Evolutionary conservation across 1,140 invertebrate genomes (phyloP), one percentile per base, ranked within the genome.

Genomic region (Anoplolepis gracilipes): DNA sequence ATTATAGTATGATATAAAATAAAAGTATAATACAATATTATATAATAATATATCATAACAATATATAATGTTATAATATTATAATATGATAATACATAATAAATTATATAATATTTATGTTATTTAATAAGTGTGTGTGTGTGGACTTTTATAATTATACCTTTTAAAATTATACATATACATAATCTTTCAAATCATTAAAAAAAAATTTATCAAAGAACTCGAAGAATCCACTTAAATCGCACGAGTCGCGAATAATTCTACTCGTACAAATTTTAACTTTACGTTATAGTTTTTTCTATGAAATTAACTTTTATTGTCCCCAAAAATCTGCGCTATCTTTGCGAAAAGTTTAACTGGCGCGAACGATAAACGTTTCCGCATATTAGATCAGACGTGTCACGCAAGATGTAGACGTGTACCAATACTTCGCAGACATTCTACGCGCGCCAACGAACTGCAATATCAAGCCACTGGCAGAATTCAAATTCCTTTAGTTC

Each of bases 391-490:
- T 10, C 53, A 59, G 36, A 73, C 78, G 53, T 82, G 67, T 82
- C 67, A 73, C 67, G n/a, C 67, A 61, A 42, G 36, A 61, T 30
- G 25, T 36, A 42, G 53, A 49, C 46, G 78, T 42, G 33, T 55
- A 82, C 78, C 67, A 73, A 82, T 73, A 82, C 55, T 25, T 28
- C 13, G 53, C 53, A 72, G 78, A 81, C 78, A 82, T 82, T 82
- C 67, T 73, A 59, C 13, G 67, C 78, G 78, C 55, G 78, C 67
- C 78, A 67, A 73, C 78, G 78, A 59, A 55, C 67, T 82, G 67
- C 78, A 82, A 82, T 82, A 82, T 82, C 78, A 73, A 82, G 78
- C 78, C 30, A 82, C 78, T 46, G 39, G 67, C 67, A 62, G 53
- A 82, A 82, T 82, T 82, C 78, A 67, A 82, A 73, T 82, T 82